A percentile compares a stretch with the other conserved stretches of the same genome.
These are phyloP conservation scores for Heteromurus nitidus DNA, from an alignment of 2,888 invertebrate genomes.

Conservation along the genomic window DNA sequence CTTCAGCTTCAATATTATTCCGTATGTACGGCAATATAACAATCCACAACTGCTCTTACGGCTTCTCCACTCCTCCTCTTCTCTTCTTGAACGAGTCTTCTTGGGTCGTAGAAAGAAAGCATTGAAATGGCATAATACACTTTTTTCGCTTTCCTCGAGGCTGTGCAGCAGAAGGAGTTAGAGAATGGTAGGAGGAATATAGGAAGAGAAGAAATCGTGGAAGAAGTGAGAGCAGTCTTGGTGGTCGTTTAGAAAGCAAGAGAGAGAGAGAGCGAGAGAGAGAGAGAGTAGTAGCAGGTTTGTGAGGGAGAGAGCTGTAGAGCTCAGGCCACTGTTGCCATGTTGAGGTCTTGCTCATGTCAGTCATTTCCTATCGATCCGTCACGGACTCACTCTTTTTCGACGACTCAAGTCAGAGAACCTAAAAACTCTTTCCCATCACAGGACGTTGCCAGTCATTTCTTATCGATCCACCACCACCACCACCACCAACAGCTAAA, in stretches of 20 bases:
- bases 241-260: background rate
- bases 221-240: constrained; percentile 7
- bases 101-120: constrained; percentile 1
- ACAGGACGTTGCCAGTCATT: constrained; percentile 71
- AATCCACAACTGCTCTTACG: constrained; percentile 14
- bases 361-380: constrained; percentile 72
- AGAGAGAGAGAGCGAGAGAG: background rate
- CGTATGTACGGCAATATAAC: constrained; percentile 9
- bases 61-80: background rate
- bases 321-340: constrained; percentile 69
- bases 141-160: constrained; percentile 51
- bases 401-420: constrained; percentile 66
- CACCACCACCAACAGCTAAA: constrained; percentile 56
- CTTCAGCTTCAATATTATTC: constrained; percentile 10
- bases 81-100: background rate
- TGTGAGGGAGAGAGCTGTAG: constrained; percentile 12
- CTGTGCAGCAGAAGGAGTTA: constrained; percentile 30
- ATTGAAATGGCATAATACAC: constrained; percentile 60
- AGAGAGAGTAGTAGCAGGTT: no score
- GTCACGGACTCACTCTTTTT: constrained; percentile 70
- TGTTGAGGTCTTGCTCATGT: constrained; percentile 73
- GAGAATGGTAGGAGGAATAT: no score
- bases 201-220: constrained; percentile 1
- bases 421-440: constrained; percentile 63
- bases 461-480: constrained; percentile 70